Conservation (phyloP, 2,888 invertebrate genomes). For the Drosophila ezoana region DNA sequence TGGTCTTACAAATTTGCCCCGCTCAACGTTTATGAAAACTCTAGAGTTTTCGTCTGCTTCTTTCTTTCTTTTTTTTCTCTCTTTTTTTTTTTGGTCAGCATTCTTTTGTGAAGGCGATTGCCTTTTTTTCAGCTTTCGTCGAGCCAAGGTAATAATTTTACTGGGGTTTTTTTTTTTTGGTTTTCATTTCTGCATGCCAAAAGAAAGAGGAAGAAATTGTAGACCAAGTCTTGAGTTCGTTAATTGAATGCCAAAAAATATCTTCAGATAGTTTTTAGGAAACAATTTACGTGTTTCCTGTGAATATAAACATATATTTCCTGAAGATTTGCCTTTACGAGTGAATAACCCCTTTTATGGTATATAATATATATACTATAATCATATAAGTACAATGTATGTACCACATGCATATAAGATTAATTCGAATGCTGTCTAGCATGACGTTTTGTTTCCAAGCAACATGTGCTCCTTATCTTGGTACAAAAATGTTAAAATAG, state of each 20-base stretch:
- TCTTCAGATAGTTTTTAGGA: slow-evolving; percentile 14
- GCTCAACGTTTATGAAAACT: slow-evolving; percentile 49
- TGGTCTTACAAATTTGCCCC: slow-evolving; percentile 49
- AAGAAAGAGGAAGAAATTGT: slow-evolving; percentile 11
- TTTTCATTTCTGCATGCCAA: slow-evolving; percentile 30
- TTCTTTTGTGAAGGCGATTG: slow-evolving; percentile 74
- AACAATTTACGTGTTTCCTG: slow-evolving; percentile 5
- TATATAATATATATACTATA: no score
- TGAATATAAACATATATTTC: background rate
- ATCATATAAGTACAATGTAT: slow-evolving; percentile 7
- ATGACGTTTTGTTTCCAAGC: slow-evolving; percentile 56
- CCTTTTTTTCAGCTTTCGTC: slow-evolving; percentile 44
- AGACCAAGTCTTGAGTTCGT: slow-evolving; percentile 22
- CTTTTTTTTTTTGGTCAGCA: slow-evolving; percentile 59
- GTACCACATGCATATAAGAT: slow-evolving; percentile 26
- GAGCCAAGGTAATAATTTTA: slow-evolving; percentile 68
- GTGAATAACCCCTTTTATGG: slow-evolving; percentile 45
- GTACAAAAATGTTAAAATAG: slow-evolving; percentile 37
- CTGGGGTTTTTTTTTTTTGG: slow-evolving; percentile 25
- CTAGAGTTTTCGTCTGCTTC: slow-evolving; percentile 25
- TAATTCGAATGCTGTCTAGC: slow-evolving; percentile 43
- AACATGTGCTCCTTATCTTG: slow-evolving; percentile 41
- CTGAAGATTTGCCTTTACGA: background rate
- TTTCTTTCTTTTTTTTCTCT: slow-evolving; percentile 11
- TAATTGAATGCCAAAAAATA: slow-evolving; percentile 27